A percentile compares a stretch with the other conserved stretches of the same genome.
phyloP scores from a whole-genome alignment of 2,888 invertebrate genomes.

The Desoria tigrina region DNA sequence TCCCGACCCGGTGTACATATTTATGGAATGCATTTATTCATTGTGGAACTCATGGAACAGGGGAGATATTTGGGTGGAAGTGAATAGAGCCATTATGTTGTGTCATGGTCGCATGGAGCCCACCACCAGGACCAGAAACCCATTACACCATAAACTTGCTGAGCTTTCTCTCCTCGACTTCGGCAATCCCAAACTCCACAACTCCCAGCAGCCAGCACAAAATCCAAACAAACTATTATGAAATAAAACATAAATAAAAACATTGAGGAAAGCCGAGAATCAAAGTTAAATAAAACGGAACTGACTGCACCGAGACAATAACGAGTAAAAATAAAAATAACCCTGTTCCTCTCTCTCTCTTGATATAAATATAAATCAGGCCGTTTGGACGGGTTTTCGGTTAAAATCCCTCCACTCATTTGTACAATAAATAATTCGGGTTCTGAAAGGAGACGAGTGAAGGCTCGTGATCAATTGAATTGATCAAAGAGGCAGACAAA shows the following conservation, averaged over 20 bases:
- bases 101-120: constrained; percentile 22
- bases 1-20: constrained; percentile 3
- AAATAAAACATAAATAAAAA: background rate
- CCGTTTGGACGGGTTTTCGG: background rate
- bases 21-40: too few species aligned
- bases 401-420: background rate
- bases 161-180: background rate
- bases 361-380: background rate
- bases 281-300: background rate
- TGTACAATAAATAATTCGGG: background rate
- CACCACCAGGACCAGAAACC: constrained; percentile 1
- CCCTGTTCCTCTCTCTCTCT: background rate
- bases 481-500: constrained; percentile 33
- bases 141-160: background rate
- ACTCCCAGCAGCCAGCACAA: background rate
- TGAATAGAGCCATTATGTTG: constrained; percentile 21
- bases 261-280: background rate
- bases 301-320: background rate
- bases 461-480: constrained; percentile 1
- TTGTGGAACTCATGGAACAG: background rate
- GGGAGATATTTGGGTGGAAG: constrained; percentile 1
- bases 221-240: constrained; percentile 9
- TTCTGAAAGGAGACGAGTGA: background rate
- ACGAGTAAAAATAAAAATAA: background rate
- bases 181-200: too few species aligned